These are phyloP conservation scores for Holcopasites calliopsidis DNA, from an alignment of 1,140 invertebrate species.

Conservation along the genomic window DNA sequence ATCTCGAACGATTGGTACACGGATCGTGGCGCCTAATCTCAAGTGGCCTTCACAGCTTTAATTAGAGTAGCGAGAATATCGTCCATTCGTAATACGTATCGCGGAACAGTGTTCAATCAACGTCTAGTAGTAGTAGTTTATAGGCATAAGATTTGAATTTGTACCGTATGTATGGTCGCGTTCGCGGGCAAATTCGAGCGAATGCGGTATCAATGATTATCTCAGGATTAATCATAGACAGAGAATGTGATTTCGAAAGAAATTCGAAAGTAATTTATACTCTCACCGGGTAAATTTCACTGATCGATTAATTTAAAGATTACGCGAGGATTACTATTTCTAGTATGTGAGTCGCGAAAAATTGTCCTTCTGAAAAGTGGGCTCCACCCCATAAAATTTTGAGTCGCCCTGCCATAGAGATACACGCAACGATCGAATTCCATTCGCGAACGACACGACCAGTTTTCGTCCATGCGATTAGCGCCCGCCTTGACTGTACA, in stretches of 20 bases:
- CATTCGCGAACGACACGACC: constrained; percentile 16
- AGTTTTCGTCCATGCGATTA: constrained; percentile 44
- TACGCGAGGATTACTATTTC: too few relatives aligned
- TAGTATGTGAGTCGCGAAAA: too few relatives aligned
- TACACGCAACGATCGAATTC: too few relatives aligned
- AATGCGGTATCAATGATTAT: too few relatives aligned
- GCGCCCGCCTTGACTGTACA: constrained; percentile 56
- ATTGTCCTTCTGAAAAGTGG: too few relatives aligned
- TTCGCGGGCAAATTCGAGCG: neutral
- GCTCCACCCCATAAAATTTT: too few relatives aligned
- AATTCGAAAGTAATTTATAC: too few relatives aligned
- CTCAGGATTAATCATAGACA: neutral
- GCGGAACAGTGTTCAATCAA: constrained; percentile 44
- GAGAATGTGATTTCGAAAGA: too few relatives aligned
- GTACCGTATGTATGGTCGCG: constrained; percentile 74
- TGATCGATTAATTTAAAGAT: too few relatives aligned
- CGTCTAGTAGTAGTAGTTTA: constrained; percentile 46
- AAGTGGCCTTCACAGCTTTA: constrained; percentile 42
- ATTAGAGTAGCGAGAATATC: constrained; percentile 53
- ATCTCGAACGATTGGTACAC: neutral
- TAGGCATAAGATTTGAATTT: constrained; percentile 76
- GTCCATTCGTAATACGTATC: constrained; percentile 29
- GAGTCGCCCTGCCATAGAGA: too few relatives aligned
- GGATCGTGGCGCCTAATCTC: neutral
- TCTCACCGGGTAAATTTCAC: too few relatives aligned